A percentile compares a stretch with the other conserved stretches of the same genome.
Conservation (phyloP, 64 coral and sea anemone species). For the Actinia tenebrosa region DNA sequence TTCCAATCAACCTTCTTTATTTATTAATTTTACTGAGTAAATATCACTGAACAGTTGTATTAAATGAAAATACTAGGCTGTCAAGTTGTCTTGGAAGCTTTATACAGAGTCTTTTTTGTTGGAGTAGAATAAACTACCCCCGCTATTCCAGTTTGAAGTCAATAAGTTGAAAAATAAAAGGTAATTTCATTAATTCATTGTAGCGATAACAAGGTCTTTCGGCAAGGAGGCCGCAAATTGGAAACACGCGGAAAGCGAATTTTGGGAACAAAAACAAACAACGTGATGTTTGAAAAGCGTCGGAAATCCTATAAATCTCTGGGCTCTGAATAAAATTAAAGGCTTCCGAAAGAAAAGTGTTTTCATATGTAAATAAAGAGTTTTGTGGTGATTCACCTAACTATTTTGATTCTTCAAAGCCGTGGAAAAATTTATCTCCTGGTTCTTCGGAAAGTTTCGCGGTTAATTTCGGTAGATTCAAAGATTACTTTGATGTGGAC, state of each 20-base stretch:
- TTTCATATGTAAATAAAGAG: neutral
- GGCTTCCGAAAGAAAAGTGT: neutral
- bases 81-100: neutral
- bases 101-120: neutral
- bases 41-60: neutral
- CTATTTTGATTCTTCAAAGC: neutral
- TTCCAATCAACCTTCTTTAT: neutral
- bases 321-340: neutral
- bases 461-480: slow-evolving; percentile 12
- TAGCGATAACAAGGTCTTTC: neutral
- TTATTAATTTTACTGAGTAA: neutral
- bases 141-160: neutral
- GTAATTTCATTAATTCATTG: slow-evolving; percentile 6
- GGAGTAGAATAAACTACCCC: neutral
- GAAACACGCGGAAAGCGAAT: slow-evolving; percentile 8
- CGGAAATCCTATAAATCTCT: slow-evolving; percentile 15
- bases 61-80: neutral
- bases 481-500: slow-evolving; percentile 9
- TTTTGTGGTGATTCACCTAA: neutral
- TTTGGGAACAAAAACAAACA: slow-evolving; percentile 12
- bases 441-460: neutral
- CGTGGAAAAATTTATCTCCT: neutral
- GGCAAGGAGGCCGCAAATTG: slow-evolving; percentile 3
- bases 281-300: neutral
- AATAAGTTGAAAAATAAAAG: neutral